phyloP scores from a whole-genome alignment of 2,888 invertebrate species.

The Drosophila multiciliata region DNA sequence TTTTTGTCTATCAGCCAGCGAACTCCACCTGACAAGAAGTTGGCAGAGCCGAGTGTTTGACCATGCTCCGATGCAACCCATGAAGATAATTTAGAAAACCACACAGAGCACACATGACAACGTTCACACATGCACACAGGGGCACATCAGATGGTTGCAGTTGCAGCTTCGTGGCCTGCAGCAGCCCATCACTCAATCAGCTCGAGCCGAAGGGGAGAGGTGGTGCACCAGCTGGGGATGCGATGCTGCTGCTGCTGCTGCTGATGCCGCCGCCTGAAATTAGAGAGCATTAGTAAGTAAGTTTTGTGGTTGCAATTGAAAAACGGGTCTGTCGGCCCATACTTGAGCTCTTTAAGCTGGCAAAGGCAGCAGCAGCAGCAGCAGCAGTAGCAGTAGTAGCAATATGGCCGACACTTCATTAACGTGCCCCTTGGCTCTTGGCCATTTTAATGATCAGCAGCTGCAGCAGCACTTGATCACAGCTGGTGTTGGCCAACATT shows the following conservation, averaged over 20 bases:
- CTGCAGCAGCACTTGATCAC: constrained; percentile 47
- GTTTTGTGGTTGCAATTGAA: constrained; percentile 53
- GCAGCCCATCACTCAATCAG: constrained; percentile 53
- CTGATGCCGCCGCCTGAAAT: constrained; percentile 40
- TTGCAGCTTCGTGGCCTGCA: constrained; percentile 13
- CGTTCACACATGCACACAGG: constrained; percentile 13
- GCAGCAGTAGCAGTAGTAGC: constrained; percentile 17
- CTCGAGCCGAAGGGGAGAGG: background rate
- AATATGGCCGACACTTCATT: constrained; percentile 64
- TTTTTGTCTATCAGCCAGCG: constrained; percentile 15
- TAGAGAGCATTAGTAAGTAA: constrained; percentile 56
- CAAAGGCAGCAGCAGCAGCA: constrained; percentile 7
- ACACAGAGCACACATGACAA: constrained; percentile 34
- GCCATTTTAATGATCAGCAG: constrained; percentile 47
- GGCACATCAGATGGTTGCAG: constrained; percentile 19
- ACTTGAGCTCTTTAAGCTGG: constrained; percentile 37
- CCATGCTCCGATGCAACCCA: constrained; percentile 35
- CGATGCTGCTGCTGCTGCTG: background rate
- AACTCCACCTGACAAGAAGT: constrained; percentile 22
- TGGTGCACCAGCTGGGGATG: background rate
- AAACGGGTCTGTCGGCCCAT: constrained; percentile 19
- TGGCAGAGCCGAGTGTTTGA: constrained; percentile 47
- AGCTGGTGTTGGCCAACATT: constrained; percentile 36
- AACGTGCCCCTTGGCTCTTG: constrained; percentile 41
- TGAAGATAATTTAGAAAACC: constrained; percentile 65